Base-by-base conservation (phyloP, 35 echinoderm and acorn worm genomes). In the Apostichopus californicus region DNA sequence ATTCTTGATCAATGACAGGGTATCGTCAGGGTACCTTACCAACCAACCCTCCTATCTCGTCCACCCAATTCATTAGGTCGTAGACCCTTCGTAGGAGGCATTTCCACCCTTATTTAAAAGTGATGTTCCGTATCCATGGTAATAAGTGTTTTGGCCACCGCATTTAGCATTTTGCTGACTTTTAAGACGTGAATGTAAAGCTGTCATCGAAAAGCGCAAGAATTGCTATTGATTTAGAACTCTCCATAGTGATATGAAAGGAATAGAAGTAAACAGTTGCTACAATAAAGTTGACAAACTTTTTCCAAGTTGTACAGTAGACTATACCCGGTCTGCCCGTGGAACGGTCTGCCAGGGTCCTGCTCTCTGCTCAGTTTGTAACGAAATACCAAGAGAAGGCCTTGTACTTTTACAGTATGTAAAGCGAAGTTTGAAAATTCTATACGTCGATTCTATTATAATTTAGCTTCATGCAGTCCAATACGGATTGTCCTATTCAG, bases 211-310 rank as follows among this genome's bases (percentile, higher is more conserved):
- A 21, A 60, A 60, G 17, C 8, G 3, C 15, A 23, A 59, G 55
- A 63, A 85, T 85, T 85, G 55, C n/a, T 12, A 85, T 85, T 58
- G 81, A 85, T 85, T 85, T 85, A 75, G n/a, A 75, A 23, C 58
- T 25, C 57, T 22, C 57, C 57, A 59, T 85, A 85, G 81, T 59
- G 56, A 85, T 85, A 54, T 59, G 18, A 59, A 85, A 85, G 20
- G 55, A 85, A 56, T 58, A 85, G 6, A 85, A 85, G 56, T 85
- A 85, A 85, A 85, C 81, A 83, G 56, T 85, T 58, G 15, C 21
- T 55, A 59, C 77, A 21, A 23, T 21, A 23, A 79, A 79, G 55
- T 53, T 46, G 0, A 46, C 78, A 81, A 18, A 22, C 9, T 22
- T 77, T 12, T 28, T 22, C 5, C 18, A 72, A 20, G 68, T 72